A percentile compares a stretch with the other conserved stretches of the same genome.
These are phyloP conservation scores for Lepidotrigona ventralis DNA, from an alignment of 1,140 invertebrate species.

Conservation along the genomic window DNA sequence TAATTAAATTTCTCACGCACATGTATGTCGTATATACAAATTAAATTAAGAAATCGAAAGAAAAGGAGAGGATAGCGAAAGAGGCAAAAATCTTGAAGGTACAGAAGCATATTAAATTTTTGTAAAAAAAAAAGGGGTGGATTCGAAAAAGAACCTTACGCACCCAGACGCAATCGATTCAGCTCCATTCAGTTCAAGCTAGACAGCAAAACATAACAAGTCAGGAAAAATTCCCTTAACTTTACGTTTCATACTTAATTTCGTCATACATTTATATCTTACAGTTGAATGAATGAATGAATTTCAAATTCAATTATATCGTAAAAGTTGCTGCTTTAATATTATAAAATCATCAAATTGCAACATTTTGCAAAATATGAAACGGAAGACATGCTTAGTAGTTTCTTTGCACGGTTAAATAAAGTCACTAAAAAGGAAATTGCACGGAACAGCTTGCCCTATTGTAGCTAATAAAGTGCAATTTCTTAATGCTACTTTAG, in stretches of 20 bases:
- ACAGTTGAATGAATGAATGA: not conserved
- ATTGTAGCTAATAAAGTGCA: not conserved
- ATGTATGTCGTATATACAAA: not conserved
- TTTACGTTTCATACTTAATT: not conserved
- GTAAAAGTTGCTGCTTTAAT: no score
- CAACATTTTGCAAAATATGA: not conserved
- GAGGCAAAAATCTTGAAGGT: not conserved
- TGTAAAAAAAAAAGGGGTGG: not conserved
- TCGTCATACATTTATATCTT: not conserved
- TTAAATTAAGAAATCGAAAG: not conserved
- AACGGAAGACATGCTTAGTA: not conserved
- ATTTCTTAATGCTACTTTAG: not conserved
- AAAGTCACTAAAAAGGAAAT: not conserved
- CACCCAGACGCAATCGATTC: constrained; percentile 66
- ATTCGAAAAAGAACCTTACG: not conserved
- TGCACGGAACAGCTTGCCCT: not conserved
- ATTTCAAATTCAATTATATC: no score
- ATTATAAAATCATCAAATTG: not conserved
- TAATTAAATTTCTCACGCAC: not conserved
- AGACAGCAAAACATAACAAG: constrained; percentile 21
- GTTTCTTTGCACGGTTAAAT: not conserved
- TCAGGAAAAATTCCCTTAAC: not conserved
- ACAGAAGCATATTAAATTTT: not conserved
- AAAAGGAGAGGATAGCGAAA: not conserved
- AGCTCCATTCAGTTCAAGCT: constrained; percentile 37